Evolutionary conservation across 2,888 invertebrate species (phyloP).

Genomic region (Macrophya alboannulata): DNA sequence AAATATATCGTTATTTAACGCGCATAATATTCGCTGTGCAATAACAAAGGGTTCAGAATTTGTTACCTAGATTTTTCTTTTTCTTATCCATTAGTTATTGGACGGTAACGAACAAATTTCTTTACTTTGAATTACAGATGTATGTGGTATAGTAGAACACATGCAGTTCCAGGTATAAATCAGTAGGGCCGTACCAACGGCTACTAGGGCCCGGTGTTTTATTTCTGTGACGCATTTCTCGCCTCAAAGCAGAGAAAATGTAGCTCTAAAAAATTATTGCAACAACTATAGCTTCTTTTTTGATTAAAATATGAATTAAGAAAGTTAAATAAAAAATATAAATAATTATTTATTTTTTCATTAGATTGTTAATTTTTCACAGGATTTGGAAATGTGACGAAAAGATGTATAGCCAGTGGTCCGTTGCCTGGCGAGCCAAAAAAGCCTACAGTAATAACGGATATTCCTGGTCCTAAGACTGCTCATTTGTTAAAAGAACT

Average conservation of each 20-base stretch:
- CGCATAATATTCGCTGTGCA: background rate
- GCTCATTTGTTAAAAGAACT: constrained; percentile 73
- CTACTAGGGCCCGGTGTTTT: background rate
- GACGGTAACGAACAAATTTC: background rate
- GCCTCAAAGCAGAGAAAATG: background rate
- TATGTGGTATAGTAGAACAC: too few species aligned
- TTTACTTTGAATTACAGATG: background rate
- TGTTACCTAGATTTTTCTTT: background rate
- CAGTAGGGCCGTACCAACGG: background rate
- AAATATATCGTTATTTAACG: background rate
- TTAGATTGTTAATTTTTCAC: background rate
- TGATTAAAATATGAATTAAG: background rate
- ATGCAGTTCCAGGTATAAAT: background rate
- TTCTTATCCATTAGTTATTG: background rate
- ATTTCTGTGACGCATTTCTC: background rate
- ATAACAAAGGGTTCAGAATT: background rate
- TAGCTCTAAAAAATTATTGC: background rate
- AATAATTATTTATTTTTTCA: background rate
- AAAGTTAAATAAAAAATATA: background rate
- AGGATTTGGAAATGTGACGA: constrained; percentile 8
- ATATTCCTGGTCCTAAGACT: constrained; percentile 75
- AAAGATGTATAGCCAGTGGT: constrained; percentile 41
- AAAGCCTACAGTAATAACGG: constrained; percentile 71
- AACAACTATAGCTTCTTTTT: background rate
- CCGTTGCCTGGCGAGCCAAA: constrained; percentile 70